Percentiles rank a stretch among this genome's conserved stretches.
Conservation (phyloP, 2,888 invertebrate genomes). For the Cephus spinipes region DNA sequence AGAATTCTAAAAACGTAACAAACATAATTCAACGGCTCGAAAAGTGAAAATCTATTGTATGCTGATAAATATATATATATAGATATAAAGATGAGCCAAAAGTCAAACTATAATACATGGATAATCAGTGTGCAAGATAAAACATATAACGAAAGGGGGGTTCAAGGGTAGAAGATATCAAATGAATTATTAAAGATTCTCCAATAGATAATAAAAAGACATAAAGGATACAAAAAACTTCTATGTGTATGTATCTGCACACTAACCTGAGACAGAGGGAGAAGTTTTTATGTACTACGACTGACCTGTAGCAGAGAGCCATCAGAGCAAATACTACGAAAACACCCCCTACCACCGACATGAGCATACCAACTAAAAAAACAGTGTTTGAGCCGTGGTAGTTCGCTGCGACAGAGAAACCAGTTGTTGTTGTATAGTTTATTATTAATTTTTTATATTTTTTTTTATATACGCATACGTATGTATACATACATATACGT, state of each 20-base stretch:
- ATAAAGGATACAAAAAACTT: constrained; percentile 37
- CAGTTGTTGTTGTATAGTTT: constrained; percentile 25
- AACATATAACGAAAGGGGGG: background rate
- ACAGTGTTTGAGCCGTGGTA: constrained; percentile 98
- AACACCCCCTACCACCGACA: constrained; percentile 99
- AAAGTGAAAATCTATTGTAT: background rate
- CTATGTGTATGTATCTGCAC: constrained; percentile 78
- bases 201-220: constrained; percentile 12
- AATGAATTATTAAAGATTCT: background rate
- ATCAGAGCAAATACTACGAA: constrained; percentile 98
- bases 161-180: background rate
- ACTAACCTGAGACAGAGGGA: constrained; percentile 99
- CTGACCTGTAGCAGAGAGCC: constrained; percentile 99
- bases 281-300: constrained; percentile 99
- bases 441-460: constrained; percentile 16
- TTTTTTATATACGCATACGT: background rate
- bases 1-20: background rate
- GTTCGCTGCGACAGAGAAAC: constrained; percentile 78
- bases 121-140: background rate
- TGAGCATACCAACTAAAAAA: constrained; percentile 97
- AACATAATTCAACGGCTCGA: background rate
- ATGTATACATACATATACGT: background rate
- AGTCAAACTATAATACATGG: background rate
- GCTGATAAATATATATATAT: background rate
- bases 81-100: constrained; percentile 5